Base-by-base conservation (phyloP, 1,140 invertebrate genomes). In the Zaprionus nigranus region DNA sequence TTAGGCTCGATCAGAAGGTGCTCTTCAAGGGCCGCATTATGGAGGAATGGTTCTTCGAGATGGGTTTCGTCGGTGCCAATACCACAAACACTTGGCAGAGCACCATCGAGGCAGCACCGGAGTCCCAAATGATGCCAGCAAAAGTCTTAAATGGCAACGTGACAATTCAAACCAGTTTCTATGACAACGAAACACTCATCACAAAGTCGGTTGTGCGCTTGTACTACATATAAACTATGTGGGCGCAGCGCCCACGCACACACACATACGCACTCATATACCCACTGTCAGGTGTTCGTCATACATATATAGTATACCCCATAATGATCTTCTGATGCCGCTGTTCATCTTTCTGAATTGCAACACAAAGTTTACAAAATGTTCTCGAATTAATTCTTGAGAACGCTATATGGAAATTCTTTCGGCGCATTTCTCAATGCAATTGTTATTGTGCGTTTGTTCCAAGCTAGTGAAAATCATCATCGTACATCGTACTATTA, bases 41-140 rank as follows among this genome's bases (percentile, higher is more conserved):
- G 76, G 97, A 98, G 94, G 98, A 99, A 94, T 99, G 99, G 99
- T 98, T 97, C 93, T 99, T 99, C 93, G 98, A 99, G 92, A 99
- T 99, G 95, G 99, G 99, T 46, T 99, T 98, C 94, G 99, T 99
- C 1, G 99, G 99, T 90, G 97, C 98, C 20, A 98, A 98, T 83
- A 99, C 99, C 20, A 99, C 98, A 51, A 99, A 99, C 93, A 99
- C 99, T 5, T 99, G 99, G 99, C 98, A 99, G 93, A 99, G 97
- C 68, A 94, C 98, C 20, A 99, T 99, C 81, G 98, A 99, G 94
- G 98, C 99, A 40, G 99, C 99, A 1, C 99, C 99, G 3, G 99
- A 99, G 93, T 99, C 97, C 73, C 98, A 99, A 94, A 99, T 99
- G 99, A 99, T 99, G 98, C 99, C 99, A 49, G 98, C 99, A 2